phyloP scores from a whole-genome alignment of 2,888 invertebrate genomes.

The Coelopa pilipes region DNA sequence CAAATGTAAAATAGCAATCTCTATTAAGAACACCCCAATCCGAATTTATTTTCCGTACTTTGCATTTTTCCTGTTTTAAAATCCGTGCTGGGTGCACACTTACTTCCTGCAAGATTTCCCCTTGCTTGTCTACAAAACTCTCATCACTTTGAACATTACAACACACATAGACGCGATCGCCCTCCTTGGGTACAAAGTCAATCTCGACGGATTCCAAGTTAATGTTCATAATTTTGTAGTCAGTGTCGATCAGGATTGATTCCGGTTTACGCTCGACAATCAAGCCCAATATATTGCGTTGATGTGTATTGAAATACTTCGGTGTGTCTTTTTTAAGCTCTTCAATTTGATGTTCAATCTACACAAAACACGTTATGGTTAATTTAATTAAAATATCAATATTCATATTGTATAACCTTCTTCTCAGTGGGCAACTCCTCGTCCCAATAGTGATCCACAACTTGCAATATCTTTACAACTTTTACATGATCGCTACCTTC shows the following conservation, averaged over 20 bases:
- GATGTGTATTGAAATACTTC: constrained; percentile 56
- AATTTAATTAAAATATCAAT: neutral
- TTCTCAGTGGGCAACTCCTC: constrained; percentile 60
- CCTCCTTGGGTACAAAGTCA: constrained; percentile 75
- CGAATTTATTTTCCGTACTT: constrained; percentile 63
- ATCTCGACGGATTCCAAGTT: constrained; percentile 73
- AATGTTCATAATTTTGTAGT: constrained; percentile 69
- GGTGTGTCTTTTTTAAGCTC: constrained; percentile 49
- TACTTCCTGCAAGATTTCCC: constrained; percentile 72
- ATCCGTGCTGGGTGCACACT: constrained; percentile 73
- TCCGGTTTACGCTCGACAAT: constrained; percentile 51
- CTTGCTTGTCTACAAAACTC: constrained; percentile 67
- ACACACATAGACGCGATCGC: constrained; percentile 76
- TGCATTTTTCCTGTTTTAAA: constrained; percentile 69
- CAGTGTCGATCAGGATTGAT: constrained; percentile 65
- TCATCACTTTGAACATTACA: constrained; percentile 74
- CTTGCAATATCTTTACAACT: constrained; percentile 72
- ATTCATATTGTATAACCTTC: constrained; percentile 39
- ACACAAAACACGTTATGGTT: constrained; percentile 14
- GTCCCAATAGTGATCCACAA: constrained; percentile 70
- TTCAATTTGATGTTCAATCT: constrained; percentile 52
- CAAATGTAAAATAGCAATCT: constrained; percentile 72
- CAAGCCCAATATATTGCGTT: constrained; percentile 56
- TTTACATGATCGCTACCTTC: constrained; percentile 65
- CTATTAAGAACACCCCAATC: constrained; percentile 71